These are phyloP conservation scores for Orchesella cincta DNA, from an alignment of 1,140 invertebrate genomes.

Conservation along the genomic window DNA sequence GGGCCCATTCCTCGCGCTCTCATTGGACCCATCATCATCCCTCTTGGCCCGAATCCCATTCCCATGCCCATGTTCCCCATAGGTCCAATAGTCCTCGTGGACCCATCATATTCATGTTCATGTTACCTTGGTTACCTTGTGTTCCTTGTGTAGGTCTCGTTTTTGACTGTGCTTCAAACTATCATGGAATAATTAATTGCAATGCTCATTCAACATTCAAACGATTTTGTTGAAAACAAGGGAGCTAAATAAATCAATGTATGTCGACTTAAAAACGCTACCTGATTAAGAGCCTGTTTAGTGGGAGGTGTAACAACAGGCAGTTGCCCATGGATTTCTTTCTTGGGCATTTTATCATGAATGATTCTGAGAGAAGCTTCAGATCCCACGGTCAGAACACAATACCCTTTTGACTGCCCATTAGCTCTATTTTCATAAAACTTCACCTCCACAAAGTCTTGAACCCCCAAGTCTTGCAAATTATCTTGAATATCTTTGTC, in stretches of 20 bases:
- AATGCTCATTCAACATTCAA: not conserved
- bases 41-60: conserved; percentile 32
- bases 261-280: no score
- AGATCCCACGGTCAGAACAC: conserved; percentile 86
- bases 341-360: conserved; percentile 89
- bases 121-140: conserved; percentile 42
- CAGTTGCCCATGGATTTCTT: conserved; percentile 91
- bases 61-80: conserved; percentile 42
- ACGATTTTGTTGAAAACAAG: not conserved
- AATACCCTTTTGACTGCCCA: conserved; percentile 98
- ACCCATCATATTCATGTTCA: conserved; percentile 47
- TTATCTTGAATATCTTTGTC: conserved; percentile 93
- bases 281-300: conserved; percentile 78
- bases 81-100: conserved; percentile 37
- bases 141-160: conserved; percentile 70
- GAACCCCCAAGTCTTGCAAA: conserved; percentile 80
- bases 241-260: not conserved
- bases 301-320: conserved; percentile 93
- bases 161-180: conserved; percentile 89
- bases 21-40: conserved; percentile 51
- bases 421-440: conserved; percentile 99
- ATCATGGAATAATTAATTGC: conserved; percentile 14
- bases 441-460: conserved; percentile 95
- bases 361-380: conserved; percentile 86
- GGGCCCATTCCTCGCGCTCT: conserved; percentile 58